Evolutionary conservation across 2,888 invertebrate species (phyloP), one percentile per base, ranked within the genome.

Genomic region (Diploptera punctata): DNA sequence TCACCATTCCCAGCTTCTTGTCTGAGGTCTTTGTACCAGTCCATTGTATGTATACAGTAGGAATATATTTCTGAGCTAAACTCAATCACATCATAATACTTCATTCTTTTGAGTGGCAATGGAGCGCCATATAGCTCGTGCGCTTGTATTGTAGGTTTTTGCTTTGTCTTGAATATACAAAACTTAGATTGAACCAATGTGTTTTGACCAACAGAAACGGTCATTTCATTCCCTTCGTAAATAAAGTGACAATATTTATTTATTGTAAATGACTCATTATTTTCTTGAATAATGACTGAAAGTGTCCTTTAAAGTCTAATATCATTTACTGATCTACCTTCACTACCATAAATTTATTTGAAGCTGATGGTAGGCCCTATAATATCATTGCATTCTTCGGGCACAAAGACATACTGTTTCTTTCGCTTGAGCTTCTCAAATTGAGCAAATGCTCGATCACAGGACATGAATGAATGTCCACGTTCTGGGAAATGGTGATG

Each of bases 301-400:
- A 38, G 38, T 38, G 38, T 9, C 38, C 38, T 38, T 38, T 38
- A 38, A 38, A n/a, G 38, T 38, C 38, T 9, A 38, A 38, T 38
- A 38, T 13, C 38, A 38, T 38, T 38, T 38, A 5, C 38, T 38
- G 5, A 18, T 49, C n/a, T n/a, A n/a, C 49, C 4, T 49, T 49
- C 49, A 49, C 7, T 49, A 49, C 49, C 4, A n/a, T 49, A n/a
- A 13, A 49, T 49, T 13, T 49, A 5, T 49, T 49, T 49, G 49
- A 49, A n/a, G 49, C 49, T 49, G 49, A 49, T n/a, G 49, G n/a
- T 49, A n/a, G n/a, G n/a, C n/a, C n/a, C n/a, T n/a, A 49, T 49
- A 49, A 13, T n/a, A 49, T 49, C 5, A 9, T 38, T 13, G 4
- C 49, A n/a, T 18, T 49, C 16, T 49, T 49, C 49, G 49, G 49